A percentile compares a stretch with the other conserved stretches of the same genome.
phyloP scores from a whole-genome alignment of 92 coral and sea anemone species.

The Palythoa heliodiscus region DNA sequence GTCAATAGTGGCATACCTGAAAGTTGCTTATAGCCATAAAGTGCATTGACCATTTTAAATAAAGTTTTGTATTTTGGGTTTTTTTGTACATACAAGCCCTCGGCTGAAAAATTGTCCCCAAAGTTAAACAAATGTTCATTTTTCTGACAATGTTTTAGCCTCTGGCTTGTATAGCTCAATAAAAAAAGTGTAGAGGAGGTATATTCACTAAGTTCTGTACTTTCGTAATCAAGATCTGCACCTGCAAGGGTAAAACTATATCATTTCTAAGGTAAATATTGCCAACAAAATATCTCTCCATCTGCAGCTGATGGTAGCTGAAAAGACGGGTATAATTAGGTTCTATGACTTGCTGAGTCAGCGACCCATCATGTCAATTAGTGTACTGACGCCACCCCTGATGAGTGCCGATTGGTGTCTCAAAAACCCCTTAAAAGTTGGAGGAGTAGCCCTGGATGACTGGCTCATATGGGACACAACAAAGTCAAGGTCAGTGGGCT shows the following conservation, averaged over 20 bases:
- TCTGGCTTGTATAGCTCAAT: too few species aligned
- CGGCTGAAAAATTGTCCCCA: not conserved
- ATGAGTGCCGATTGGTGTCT: conserved; percentile 95
- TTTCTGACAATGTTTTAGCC: too few species aligned
- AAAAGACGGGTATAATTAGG: conserved; percentile 90
- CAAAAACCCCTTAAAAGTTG: conserved; percentile 80
- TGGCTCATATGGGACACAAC: conserved; percentile 98
- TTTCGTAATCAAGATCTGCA: too few species aligned
- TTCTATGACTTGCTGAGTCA: conserved; percentile 94
- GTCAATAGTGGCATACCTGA: too few species aligned
- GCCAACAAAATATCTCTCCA: not conserved
- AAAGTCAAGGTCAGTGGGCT: conserved; percentile 73
- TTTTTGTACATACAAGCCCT: too few species aligned
- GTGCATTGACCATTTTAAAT: not conserved
- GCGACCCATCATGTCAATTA: conserved; percentile 95
- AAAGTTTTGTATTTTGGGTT: not conserved
- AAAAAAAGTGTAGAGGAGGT: too few species aligned
- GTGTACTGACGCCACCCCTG: conserved; percentile 75
- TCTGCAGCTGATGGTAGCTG: conserved; percentile 93
- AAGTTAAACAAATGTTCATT: too few species aligned
- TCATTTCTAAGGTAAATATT: not conserved
- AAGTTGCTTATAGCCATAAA: too few species aligned
- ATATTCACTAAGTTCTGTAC: too few species aligned
- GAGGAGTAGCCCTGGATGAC: conserved; percentile 93
- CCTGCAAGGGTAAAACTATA: not conserved